Percentiles rank a stretch among this genome's conserved stretches.
These are phyloP conservation scores for Drosophila takahashii DNA, from an alignment of 1,140 invertebrate genomes.

Conservation along the genomic window DNA sequence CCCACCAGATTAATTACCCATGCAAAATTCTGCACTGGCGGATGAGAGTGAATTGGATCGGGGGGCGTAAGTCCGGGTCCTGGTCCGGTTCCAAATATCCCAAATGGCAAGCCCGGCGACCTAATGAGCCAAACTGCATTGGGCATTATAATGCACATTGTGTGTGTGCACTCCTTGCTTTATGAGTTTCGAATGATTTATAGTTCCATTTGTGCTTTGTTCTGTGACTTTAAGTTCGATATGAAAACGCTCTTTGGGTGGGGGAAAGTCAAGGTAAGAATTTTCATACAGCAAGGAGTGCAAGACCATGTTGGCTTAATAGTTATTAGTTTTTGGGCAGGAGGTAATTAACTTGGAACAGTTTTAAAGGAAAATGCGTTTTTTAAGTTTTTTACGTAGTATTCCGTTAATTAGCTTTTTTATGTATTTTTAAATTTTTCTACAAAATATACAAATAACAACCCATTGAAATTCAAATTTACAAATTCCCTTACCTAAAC, in stretches of 20 bases:
- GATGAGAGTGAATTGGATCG: conserved; percentile 22
- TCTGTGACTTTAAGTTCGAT: neutral
- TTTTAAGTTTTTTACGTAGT: no score
- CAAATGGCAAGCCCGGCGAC: conserved; percentile 28
- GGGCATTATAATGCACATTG: conserved; percentile 35
- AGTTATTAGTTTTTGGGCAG: neutral
- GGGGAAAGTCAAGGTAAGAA: neutral
- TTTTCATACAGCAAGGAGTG: neutral
- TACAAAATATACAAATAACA: no score
- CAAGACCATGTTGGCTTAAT: neutral
- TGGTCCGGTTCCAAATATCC: conserved; percentile 4
- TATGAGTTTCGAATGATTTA: conserved; percentile 33
- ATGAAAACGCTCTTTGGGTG: neutral
- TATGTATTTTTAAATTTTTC: no score
- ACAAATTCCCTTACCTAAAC: no score
- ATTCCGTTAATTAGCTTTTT: no score
- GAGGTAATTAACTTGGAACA: neutral
- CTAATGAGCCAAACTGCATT: conserved; percentile 44
- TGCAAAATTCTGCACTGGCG: conserved; percentile 60
- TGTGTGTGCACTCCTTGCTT: conserved; percentile 14
- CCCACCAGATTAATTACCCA: conserved; percentile 73
- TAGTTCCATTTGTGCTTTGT: conserved; percentile 24
- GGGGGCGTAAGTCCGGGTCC: neutral
- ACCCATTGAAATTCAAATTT: no score
- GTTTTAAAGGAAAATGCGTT: neutral